Conservation (phyloP, 2,113 vertebrate species). For the Campylorhamphus procurvoides region DNA sequence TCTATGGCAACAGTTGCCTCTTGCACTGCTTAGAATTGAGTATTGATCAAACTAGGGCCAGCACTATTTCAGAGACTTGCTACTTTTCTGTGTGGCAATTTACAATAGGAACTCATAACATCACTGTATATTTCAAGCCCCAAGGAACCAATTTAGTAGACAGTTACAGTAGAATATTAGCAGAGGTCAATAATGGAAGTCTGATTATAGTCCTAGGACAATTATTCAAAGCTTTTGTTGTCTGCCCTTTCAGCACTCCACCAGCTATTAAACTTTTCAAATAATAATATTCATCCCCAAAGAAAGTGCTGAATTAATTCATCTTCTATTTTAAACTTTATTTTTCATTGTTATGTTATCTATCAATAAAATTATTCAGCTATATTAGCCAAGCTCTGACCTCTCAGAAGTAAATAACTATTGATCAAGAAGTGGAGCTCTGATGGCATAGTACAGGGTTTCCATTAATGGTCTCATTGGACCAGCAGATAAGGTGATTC, state of each 20-base stretch:
- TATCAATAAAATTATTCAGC: conserved; percentile 82
- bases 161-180: conserved; percentile 94
- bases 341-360: conserved; percentile 83
- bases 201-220: conserved; percentile 91
- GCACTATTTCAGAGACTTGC: conserved; percentile 86
- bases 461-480: conserved; percentile 77
- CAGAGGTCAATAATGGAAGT: conserved; percentile 98
- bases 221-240: conserved; percentile 89
- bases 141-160: conserved; percentile 98
- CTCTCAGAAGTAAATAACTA: conserved; percentile 85
- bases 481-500: conserved; percentile 66
- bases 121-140: conserved; percentile 91
- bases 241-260: conserved; percentile 87
- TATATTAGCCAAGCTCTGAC: conserved; percentile 80
- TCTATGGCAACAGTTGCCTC: conserved; percentile 92
- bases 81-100: conserved; percentile 90
- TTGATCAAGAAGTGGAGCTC: conserved; percentile 79
- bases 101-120: conserved; percentile 91
- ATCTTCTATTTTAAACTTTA: conserved; percentile 81
- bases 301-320: conserved; percentile 76
- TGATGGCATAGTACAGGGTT: conserved; percentile 63
- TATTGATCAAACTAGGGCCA: conserved; percentile 92
- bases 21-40: conserved; percentile 96
- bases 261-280: conserved; percentile 75
- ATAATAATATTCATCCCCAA: conserved; percentile 77